Evolutionary conservation across 1,140 invertebrate species (phyloP).

Genomic region (Aphis craccivora): DNA sequence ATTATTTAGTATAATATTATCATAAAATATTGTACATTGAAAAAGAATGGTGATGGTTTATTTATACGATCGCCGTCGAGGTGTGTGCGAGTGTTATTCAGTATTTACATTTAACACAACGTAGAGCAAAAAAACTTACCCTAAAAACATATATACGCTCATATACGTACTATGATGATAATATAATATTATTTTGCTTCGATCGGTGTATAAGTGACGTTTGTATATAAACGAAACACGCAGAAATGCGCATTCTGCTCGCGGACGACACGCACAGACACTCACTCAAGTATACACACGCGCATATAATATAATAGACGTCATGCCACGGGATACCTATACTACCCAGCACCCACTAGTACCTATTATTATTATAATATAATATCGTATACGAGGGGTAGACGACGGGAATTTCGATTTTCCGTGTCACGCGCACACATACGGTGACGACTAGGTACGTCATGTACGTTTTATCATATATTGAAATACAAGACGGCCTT

Average conservation of each 20-base stretch:
- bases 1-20: too few relatives aligned
- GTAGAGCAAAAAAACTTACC: too few relatives aligned
- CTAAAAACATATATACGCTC: too few relatives aligned
- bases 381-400: background rate
- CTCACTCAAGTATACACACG: background rate
- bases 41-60: too few relatives aligned
- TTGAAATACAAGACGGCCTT: slow-evolving; percentile 10
- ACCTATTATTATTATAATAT: background rate
- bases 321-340: background rate
- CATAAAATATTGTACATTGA: too few relatives aligned
- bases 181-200: background rate
- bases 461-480: background rate
- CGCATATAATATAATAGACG: background rate
- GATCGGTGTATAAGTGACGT: background rate
- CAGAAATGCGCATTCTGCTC: background rate
- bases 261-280: background rate
- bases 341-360: background rate
- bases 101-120: too few relatives aligned
- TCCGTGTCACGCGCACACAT: slow-evolving; percentile 35
- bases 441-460: background rate
- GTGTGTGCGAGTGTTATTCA: too few relatives aligned
- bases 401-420: slow-evolving; percentile 30
- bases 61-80: too few relatives aligned
- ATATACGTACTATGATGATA: background rate
- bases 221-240: background rate